Conservation (phyloP, 2,797 vertebrate genomes). For the Hydrolagus colliei region DNA sequence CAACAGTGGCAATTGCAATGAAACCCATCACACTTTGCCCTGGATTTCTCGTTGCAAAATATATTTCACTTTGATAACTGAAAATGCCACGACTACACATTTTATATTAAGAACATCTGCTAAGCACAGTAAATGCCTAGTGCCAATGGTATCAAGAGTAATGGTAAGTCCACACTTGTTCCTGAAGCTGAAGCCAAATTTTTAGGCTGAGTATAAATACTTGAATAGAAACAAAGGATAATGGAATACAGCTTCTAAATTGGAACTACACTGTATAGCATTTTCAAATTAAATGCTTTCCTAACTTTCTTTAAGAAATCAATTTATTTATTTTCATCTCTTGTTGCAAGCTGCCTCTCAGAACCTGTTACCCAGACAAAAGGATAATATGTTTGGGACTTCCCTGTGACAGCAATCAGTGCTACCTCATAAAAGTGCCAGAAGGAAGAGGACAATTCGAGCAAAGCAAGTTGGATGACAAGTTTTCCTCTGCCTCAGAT, state of each 20-base stretch:
- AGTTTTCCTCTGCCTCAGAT: neutral
- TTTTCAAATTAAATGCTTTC: neutral
- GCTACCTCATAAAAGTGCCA: neutral
- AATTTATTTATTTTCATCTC: neutral
- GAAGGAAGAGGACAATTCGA: neutral
- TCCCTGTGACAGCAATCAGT: neutral
- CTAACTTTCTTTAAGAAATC: neutral
- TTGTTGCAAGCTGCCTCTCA: neutral
- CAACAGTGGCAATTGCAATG: neutral
- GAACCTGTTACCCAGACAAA: neutral
- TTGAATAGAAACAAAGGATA: too few species aligned
- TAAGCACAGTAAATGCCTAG: too few species aligned
- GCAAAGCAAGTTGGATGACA: slow-evolving; percentile 9
- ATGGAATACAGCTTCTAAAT: neutral
- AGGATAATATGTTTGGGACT: neutral
- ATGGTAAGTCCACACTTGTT: too few species aligned
- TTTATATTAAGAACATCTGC: too few species aligned
- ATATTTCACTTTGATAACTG: neutral
- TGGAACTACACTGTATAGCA: neutral
- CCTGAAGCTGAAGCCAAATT: too few species aligned
- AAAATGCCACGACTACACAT: too few species aligned
- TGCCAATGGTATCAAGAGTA: too few species aligned
- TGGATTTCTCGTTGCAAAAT: neutral
- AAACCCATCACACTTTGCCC: neutral
- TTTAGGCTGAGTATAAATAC: too few species aligned